Evolutionary conservation across 2,797 vertebrate species (phyloP).

Genomic region (Orientallactaga sibirica): DNA sequence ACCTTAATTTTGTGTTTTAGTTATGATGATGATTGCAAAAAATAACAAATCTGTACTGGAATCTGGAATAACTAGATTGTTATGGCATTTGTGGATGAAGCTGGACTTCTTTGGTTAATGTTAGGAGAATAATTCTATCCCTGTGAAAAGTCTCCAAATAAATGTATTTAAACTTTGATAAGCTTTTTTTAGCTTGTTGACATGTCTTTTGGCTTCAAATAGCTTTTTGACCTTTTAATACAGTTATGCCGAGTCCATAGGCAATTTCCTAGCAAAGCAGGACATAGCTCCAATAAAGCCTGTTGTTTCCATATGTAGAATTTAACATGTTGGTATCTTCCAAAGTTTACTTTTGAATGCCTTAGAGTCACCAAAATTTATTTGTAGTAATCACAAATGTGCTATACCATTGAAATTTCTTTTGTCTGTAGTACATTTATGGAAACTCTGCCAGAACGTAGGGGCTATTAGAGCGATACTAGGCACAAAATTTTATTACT

Average conservation of each 20-base stretch:
- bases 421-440: conserved; percentile 29
- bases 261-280: conserved; percentile 26
- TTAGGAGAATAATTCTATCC: conserved; percentile 5
- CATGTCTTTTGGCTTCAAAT: conserved; percentile 63
- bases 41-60: background rate
- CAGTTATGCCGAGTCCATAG: conserved; percentile 43
- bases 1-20: conserved; percentile 29
- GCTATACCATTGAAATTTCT: conserved; percentile 34
- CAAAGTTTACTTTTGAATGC: conserved; percentile 47
- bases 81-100: background rate
- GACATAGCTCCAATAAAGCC: background rate
- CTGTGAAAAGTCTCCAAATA: conserved; percentile 32
- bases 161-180: conserved; percentile 45
- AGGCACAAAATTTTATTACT: conserved; percentile 52
- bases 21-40: background rate
- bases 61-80: background rate
- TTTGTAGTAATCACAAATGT: conserved; percentile 62
- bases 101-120: conserved; percentile 51
- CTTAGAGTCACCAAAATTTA: conserved; percentile 50
- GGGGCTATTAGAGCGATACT: conserved; percentile 9
- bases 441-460: conserved; percentile 53
- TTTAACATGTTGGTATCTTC: conserved; percentile 52
- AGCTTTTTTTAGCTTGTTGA: conserved; percentile 31
- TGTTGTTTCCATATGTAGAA: conserved; percentile 33
- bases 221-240: conserved; percentile 44